Conservation (phyloP, 2,888 invertebrate genomes). For the Drosophila buzzatii region DNA sequence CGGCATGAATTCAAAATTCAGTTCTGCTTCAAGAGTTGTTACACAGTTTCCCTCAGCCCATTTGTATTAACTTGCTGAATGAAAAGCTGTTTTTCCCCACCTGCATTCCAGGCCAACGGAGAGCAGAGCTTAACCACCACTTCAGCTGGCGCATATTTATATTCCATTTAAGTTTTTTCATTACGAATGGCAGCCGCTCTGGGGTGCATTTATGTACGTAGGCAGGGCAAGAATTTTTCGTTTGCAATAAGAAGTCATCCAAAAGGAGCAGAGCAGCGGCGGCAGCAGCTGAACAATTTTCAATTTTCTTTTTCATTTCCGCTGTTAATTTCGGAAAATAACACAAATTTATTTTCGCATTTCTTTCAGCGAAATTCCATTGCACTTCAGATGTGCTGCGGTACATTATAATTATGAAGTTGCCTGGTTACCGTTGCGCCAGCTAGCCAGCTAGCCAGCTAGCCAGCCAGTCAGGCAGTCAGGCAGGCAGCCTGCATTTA, state of each 20-base stretch:
- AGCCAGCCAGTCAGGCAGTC: conserved; percentile 23
- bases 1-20: conserved; percentile 1
- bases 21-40: neutral
- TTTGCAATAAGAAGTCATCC: conserved; percentile 34
- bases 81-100: conserved; percentile 7
- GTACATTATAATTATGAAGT: conserved; percentile 51
- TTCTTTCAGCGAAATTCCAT: conserved; percentile 31
- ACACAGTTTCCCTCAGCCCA: neutral
- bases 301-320: conserved; percentile 77
- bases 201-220: conserved; percentile 21
- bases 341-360: conserved; percentile 73
- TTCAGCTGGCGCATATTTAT: conserved; percentile 49
- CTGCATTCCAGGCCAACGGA: conserved; percentile 2
- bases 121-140: neutral
- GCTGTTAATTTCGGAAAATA: conserved; percentile 80
- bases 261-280: neutral
- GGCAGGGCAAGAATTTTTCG: conserved; percentile 55
- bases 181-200: conserved; percentile 47
- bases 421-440: conserved; percentile 43
- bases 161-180: conserved; percentile 78
- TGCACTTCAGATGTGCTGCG: conserved; percentile 32
- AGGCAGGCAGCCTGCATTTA: conserved; percentile 34
- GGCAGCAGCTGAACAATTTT: conserved; percentile 44
- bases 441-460: conserved; percentile 10
- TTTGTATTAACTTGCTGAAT: conserved; percentile 19